Percentiles rank a stretch among this genome's conserved stretches.
Conservation (phyloP, 1,140 invertebrate species). For the Magallana gigas region DNA sequence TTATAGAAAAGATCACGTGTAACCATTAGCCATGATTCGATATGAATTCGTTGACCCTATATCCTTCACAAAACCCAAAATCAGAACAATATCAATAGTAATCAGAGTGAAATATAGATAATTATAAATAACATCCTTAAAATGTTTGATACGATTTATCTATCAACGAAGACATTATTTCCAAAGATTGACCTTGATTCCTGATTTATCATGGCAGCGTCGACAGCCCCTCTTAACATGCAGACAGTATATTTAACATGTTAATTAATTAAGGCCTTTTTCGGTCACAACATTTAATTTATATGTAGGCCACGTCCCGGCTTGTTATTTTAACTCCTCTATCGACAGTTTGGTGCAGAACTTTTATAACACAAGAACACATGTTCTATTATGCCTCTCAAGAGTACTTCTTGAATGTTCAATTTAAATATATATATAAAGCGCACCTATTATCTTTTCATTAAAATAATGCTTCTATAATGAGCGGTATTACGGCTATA, state of each 20-base stretch:
- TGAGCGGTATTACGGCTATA: neutral
- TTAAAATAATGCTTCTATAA: conserved; percentile 9
- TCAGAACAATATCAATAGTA: neutral
- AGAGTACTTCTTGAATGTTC: neutral
- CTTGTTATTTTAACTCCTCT: neutral
- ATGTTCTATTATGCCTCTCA: neutral
- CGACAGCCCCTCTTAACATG: conserved; percentile 15
- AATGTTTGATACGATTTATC: neutral
- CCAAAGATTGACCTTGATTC: neutral
- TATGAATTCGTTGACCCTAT: neutral
- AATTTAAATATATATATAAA: neutral
- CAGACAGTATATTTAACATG: conserved; percentile 7
- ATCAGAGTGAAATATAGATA: too few species aligned
- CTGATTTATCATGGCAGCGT: neutral
- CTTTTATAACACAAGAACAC: neutral
- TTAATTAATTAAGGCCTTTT: conserved; percentile 15
- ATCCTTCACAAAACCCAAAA: neutral
- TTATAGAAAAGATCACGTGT: neutral
- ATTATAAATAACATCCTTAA: neutral
- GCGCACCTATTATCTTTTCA: neutral
- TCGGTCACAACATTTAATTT: conserved; percentile 1
- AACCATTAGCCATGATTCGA: neutral
- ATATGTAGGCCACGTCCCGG: conserved; percentile 10
- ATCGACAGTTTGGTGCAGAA: neutral
- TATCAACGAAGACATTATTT: neutral